These are phyloP conservation scores for Ailuropoda melanoleuca DNA, from an alignment of 2,113 vertebrate genomes.

Conservation along the genomic window DNA sequence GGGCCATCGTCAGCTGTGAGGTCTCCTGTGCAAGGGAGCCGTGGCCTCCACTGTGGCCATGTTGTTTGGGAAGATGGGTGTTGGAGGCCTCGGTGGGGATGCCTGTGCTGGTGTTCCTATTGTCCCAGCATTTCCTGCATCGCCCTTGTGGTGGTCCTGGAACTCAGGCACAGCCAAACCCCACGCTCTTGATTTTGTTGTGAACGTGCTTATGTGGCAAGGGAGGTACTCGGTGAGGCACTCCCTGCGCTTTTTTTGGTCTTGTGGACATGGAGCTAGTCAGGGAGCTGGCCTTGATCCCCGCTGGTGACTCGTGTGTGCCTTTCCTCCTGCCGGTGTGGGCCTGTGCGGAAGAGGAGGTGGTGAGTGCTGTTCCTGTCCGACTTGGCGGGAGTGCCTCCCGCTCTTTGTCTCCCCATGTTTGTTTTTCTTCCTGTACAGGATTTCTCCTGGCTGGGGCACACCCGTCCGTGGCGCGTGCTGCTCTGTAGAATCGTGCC, in stretches of 20 bases:
- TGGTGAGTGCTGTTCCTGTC: neutral
- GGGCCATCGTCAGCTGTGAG: neutral
- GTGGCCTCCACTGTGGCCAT: neutral
- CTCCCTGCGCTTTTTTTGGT: rapidly evolving
- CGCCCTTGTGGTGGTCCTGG: neutral
- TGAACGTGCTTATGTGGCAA: rapidly evolving
- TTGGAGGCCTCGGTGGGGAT: neutral
- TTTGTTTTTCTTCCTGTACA: constrained; percentile 21
- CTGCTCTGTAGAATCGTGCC: neutral
- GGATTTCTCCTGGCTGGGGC: neutral
- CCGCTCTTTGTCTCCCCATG: neutral
- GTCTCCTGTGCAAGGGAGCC: neutral
- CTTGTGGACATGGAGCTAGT: rapidly evolving
- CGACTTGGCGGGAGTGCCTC: neutral
- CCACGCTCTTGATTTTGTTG: neutral
- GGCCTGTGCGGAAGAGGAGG: neutral
- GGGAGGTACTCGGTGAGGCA: neutral
- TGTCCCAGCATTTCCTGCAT: neutral
- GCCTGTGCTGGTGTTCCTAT: rapidly evolving
- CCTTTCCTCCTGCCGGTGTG: neutral
- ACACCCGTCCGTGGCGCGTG: neutral
- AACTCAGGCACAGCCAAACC: neutral
- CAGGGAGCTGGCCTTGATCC: neutral
- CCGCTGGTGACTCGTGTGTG: too few relatives aligned
- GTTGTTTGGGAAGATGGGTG: neutral